Base-by-base conservation (phyloP, 2,797 vertebrate species). In the Rhabdophis nuchalis region DNA sequence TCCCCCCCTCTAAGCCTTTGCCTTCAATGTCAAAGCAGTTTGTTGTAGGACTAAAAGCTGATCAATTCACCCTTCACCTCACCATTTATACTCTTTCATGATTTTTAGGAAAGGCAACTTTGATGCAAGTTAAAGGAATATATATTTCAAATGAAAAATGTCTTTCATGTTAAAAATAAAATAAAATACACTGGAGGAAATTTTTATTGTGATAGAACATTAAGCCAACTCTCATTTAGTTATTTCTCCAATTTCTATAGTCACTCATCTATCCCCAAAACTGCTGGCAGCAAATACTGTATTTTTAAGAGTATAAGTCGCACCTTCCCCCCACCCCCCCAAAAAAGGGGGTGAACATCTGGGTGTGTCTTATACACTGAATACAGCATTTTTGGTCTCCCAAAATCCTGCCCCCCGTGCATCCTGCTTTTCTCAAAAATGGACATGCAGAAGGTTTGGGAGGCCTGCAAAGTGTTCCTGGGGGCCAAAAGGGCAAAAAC, bases 21-120 rank as follows among this genome's bases (percentile, higher is more conserved):
- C 57, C 57, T 90, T 90, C 91, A 68, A 64, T 64, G 32, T 88
- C 85, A 92, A 90, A 90, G 36, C 16, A 85, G 57, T 85, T 93
- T 85, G 68, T 90, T 54, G 68, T 23, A 18, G 46, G 41, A 64
- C 50, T 85, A 90, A 90, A 92, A 68, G 50, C 85, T 57, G 68
- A 85, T 93, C 93, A 93, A 92, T 87, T 93, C 88, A 93, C 85
- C 85, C 27, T 92, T 92, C 68, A 92, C 36, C 64, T 82, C 87
- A 58, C 57, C 86, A 68, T 85, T 92, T 88, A 90, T 86, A 87
- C 56, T 36, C 82, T 68, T 90, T 50, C 58, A 64, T 25, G 27
- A 18, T 85, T 90, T 87, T 92, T 36, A 50, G 52, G 7, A 88
- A 23, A 85, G 32, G 61, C 46, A 14, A 16, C 54, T 93, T 92